Base-by-base conservation (phyloP, 2,113 vertebrate genomes). In the Otocyon megalotis region DNA sequence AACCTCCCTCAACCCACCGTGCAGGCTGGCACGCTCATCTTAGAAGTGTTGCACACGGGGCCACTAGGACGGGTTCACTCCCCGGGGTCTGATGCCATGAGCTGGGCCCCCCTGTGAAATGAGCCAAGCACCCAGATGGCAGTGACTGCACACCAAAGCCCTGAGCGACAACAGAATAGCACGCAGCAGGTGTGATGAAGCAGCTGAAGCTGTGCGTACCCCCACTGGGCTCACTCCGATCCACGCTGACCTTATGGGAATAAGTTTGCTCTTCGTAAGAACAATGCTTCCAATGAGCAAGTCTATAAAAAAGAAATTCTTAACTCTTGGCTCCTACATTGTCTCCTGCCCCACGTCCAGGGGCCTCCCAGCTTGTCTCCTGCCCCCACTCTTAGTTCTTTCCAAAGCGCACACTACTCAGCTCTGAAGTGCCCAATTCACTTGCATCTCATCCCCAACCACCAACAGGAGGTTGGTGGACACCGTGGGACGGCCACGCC, bases 401-500 rank as follows among this genome's bases (percentile, higher is more conserved):
- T 56, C 58, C 26, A 58, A 67, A 77, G 58, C 26, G 28, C 7
- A 24, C 35, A 1, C 16, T 3, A 0, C 22, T 19, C 30, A 50
- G 32, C 20, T 11, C 10, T 0, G 0, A 48, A 87, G 24, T 3
- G 4, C 24, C 30, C 5, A 3, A 43, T 7, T 24, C 35, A 3
- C 37, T 30, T 0, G 0, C 4, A 15, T 28, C 43, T 69, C 63
- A 12, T 2, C 2, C 28, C 8, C n/a, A n/a, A n/a, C n/a, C n/a
- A n/a, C n/a, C n/a, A n/a, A 3, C 8, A 0, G 22, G 0, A 14
- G 8, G 5, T 15, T 5, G 32, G 56, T 17, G 50, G 26, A 20
- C 14, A 17, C 7, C 12, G 2, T 0, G 6, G 17, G 26, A 8
- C 1, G 1, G 3, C 3, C 2, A 2, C 0, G 2, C 13, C 6